Percentiles rank a stretch among this genome's conserved stretches.
Evolutionary conservation across 2,888 invertebrate genomes (phyloP).

Genomic region (Sphaerophoria rueppellii): DNA sequence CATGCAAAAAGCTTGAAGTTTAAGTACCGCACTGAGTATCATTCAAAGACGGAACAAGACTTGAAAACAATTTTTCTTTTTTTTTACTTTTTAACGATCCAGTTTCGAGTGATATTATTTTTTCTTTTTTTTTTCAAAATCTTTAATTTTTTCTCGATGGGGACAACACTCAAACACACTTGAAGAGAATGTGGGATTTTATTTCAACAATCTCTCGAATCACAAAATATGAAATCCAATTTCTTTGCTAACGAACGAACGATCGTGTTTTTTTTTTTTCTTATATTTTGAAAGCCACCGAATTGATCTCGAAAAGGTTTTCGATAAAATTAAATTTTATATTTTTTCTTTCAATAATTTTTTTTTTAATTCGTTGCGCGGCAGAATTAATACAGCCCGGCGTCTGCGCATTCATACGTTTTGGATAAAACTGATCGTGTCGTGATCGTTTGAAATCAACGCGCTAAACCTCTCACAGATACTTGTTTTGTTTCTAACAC

Average conservation of each 20-base stretch:
- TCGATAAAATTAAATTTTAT: slow-evolving; percentile 12
- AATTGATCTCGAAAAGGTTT: slow-evolving; percentile 34
- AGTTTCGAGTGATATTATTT: slow-evolving; percentile 70
- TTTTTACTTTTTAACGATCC: slow-evolving; percentile 64
- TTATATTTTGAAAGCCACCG: slow-evolving; percentile 16
- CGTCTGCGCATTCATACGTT: slow-evolving; percentile 81
- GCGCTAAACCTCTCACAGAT: slow-evolving; percentile 63
- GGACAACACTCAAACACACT: slow-evolving; percentile 40
- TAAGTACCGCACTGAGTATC: slow-evolving; percentile 55
- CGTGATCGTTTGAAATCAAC: slow-evolving; percentile 52
- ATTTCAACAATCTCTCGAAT: slow-evolving; percentile 39
- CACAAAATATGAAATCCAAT: slow-evolving; percentile 1
- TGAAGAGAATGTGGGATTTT: slow-evolving; percentile 41
- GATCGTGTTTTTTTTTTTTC: slow-evolving; percentile 47
- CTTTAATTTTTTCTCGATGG: slow-evolving; percentile 33
- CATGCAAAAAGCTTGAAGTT: slow-evolving; percentile 63
- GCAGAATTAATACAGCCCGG: slow-evolving; percentile 67
- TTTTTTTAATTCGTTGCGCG: slow-evolving; percentile 52
- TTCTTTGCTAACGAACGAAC: slow-evolving; percentile 55
- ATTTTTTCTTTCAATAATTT: slow-evolving; percentile 4
- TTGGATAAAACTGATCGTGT: slow-evolving; percentile 78
- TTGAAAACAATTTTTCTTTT: slow-evolving; percentile 13
- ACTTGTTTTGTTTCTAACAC: slow-evolving; percentile 41
- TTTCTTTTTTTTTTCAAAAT: slow-evolving; percentile 12
- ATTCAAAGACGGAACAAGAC: slow-evolving; percentile 21